Evolutionary conservation across 2,797 vertebrate genomes (phyloP).

Genomic region (Tangara arthus): DNA sequence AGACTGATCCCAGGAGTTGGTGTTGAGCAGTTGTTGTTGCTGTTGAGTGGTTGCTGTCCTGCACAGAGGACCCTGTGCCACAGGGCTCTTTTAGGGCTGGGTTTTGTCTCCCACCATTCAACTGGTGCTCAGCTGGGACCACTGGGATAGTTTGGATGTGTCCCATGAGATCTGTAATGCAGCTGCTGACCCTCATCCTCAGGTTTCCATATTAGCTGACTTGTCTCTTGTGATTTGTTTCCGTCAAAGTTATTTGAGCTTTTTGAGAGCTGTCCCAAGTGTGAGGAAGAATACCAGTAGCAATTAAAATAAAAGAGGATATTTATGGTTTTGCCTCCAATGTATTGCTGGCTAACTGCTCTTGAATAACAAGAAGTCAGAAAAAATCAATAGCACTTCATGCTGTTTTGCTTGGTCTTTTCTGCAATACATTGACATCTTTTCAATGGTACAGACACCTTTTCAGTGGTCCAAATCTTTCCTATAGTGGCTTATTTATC

Average conservation of each 20-base stretch:
- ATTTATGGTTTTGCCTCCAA: background rate
- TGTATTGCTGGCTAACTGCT: background rate
- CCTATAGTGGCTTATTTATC: background rate
- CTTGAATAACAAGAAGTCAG: background rate
- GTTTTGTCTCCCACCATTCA: background rate
- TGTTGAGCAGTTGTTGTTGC: background rate
- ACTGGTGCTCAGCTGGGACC: fast-evolving
- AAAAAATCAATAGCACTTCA: background rate
- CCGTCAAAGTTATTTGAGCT: background rate
- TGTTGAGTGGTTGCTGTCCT: background rate
- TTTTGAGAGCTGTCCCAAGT: background rate
- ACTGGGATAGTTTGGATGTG: background rate
- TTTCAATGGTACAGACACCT: background rate
- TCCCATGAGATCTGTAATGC: background rate
- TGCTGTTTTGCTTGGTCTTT: background rate
- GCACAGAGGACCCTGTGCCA: background rate
- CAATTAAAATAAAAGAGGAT: background rate
- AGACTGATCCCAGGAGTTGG: background rate
- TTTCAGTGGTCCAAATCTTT: background rate
- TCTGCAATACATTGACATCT: background rate
- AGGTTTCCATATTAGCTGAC: background rate
- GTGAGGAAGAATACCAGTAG: background rate
- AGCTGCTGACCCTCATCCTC: background rate
- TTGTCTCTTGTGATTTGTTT: background rate
- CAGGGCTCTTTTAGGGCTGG: background rate